phyloP scores from a whole-genome alignment of 2,888 invertebrate species.

The Halocaridina rubra region DNA sequence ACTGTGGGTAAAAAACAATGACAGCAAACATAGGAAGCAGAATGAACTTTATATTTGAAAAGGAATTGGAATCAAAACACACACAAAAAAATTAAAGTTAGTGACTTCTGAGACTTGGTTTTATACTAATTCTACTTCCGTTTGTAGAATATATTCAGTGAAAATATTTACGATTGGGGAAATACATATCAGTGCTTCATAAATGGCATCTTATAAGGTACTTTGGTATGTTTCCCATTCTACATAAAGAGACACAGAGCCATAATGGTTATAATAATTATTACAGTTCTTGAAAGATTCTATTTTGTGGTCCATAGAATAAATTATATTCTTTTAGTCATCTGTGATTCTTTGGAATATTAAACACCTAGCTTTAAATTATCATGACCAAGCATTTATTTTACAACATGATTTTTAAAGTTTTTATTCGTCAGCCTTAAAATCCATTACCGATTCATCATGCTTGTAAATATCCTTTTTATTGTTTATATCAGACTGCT shows the following conservation, averaged over 20 bases:
- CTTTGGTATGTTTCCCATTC: not conserved
- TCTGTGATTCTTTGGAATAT: not conserved
- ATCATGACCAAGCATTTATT: constrained; percentile 29
- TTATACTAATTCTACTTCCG: too few species aligned
- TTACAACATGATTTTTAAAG: not conserved
- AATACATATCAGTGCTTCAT: constrained; percentile 35
- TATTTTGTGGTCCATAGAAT: not conserved
- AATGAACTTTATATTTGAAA: too few species aligned
- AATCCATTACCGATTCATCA: constrained; percentile 35
- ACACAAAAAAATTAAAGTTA: too few species aligned
- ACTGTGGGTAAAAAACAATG: constrained; percentile 18
- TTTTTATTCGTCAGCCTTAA: constrained; percentile 41
- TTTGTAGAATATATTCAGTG: too few species aligned
- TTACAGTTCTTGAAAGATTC: not conserved
- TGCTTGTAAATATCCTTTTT: constrained; percentile 13
- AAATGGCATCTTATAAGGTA: not conserved
- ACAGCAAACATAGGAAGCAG: not conserved
- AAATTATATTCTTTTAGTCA: not conserved
- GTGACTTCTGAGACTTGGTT: too few species aligned
- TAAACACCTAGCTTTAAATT: constrained; percentile 29
- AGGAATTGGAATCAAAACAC: too few species aligned
- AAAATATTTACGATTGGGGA: too few species aligned
- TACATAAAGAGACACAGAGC: not conserved
- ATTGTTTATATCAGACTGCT: constrained; percentile 23
- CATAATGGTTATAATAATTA: not conserved